phyloP scores from a whole-genome alignment of 1,140 invertebrate genomes.

The Drosophila dunni region DNA sequence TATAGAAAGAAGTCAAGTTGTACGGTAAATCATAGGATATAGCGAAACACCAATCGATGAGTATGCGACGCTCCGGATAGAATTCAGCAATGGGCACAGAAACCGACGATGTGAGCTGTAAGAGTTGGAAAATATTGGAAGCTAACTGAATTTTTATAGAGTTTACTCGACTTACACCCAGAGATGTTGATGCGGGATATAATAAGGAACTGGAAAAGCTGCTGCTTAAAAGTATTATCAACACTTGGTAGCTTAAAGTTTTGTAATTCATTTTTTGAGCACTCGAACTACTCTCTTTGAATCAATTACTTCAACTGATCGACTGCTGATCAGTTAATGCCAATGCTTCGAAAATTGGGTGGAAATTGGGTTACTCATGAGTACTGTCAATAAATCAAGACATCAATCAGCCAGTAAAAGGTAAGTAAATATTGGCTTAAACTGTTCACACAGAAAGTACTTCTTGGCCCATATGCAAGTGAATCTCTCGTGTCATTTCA shows the following conservation, averaged over 20 bases:
- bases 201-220: conserved; percentile 17
- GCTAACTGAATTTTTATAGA: not conserved
- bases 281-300: conserved; percentile 28
- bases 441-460: conserved; percentile 41
- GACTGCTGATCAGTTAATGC: conserved; percentile 9
- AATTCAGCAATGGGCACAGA: conserved; percentile 68
- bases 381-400: conserved; percentile 62
- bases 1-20: conserved; percentile 66
- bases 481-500: conserved; percentile 15
- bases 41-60: conserved; percentile 79
- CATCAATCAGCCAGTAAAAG: conserved; percentile 46
- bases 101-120: conserved; percentile 60
- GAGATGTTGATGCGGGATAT: conserved; percentile 50
- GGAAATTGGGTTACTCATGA: conserved; percentile 18
- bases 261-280: conserved; percentile 38
- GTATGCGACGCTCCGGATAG: conserved; percentile 68
- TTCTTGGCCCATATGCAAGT: conserved; percentile 17
- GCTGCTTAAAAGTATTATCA: conserved; percentile 8
- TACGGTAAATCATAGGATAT: conserved; percentile 67
- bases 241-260: conserved; percentile 1
- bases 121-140: not conserved
- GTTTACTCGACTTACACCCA: conserved; percentile 47
- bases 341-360: conserved; percentile 41
- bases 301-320: conserved; percentile 36
- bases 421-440: conserved; percentile 64